Percentiles rank a stretch among this genome's conserved stretches.
Evolutionary conservation across 92 coral and sea anemone genomes (phyloP).

Genomic region (Epizoanthus ramosus): DNA sequence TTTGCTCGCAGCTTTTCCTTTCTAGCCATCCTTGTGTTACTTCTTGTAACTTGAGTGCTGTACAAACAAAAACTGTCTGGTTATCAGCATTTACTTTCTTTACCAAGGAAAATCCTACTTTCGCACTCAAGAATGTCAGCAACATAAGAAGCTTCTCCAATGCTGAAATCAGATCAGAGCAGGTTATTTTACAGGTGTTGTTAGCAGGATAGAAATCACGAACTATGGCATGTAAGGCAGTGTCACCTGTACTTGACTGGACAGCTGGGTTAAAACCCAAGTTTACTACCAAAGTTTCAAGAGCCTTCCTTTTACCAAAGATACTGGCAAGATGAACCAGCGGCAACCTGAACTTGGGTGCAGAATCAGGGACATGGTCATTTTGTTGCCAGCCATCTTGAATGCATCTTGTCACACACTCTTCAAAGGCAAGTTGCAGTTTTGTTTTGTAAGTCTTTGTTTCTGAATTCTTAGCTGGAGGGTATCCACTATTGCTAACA

Average conservation of each 20-base stretch:
- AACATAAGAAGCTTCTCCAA: conserved; percentile 19
- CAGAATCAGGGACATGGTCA: conserved; percentile 2
- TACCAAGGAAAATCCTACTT: conserved; percentile 14
- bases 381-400: conserved; percentile 18
- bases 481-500: conserved; percentile 11
- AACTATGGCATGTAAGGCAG: conserved; percentile 19
- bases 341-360: conserved; percentile 11
- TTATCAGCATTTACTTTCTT: conserved; percentile 11
- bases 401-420: conserved; percentile 10
- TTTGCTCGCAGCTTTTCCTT: background rate
- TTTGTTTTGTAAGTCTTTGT: conserved; percentile 8
- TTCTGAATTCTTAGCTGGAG: conserved; percentile 5
- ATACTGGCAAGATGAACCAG: conserved; percentile 12
- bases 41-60: conserved; percentile 15
- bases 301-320: conserved; percentile 13
- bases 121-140: conserved; percentile 8
- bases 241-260: conserved; percentile 21
- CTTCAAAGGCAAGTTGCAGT: conserved; percentile 11
- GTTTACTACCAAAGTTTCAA: conserved; percentile 5
- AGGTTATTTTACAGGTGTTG: background rate
- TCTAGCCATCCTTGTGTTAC: conserved; percentile 9
- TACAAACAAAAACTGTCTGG: conserved; percentile 21
- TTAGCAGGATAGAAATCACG: conserved; percentile 5
- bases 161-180: background rate
- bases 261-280: conserved; percentile 22